Conservation (phyloP, 2,113 vertebrate species). For the Pterocles gutturalis region DNA sequence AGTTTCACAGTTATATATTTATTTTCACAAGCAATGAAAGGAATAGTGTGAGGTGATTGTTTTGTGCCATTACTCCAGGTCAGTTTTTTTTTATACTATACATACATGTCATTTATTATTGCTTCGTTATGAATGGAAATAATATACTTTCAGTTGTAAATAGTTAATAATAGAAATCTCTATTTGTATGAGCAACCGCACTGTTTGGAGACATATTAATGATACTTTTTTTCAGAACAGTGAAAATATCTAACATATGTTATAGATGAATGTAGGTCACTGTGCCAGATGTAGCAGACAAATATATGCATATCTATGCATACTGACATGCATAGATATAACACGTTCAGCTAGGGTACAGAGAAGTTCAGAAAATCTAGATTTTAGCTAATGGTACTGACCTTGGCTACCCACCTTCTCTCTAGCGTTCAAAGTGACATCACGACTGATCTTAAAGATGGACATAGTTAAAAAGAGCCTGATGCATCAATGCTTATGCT, state of each 20-base stretch:
- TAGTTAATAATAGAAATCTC: not conserved
- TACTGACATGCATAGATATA: not conserved
- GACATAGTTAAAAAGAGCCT: not conserved
- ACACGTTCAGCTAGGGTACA: not conserved
- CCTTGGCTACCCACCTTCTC: not conserved
- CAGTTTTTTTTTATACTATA: not conserved
- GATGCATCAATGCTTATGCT: not conserved
- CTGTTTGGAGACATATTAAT: not conserved
- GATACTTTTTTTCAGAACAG: not conserved
- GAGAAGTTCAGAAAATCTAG: not conserved
- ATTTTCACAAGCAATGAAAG: not conserved
- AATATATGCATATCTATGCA: not conserved
- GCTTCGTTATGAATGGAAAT: not conserved
- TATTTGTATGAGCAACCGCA: not conserved
- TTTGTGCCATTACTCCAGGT: not conserved
- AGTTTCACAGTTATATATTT: not conserved
- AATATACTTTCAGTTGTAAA: not conserved
- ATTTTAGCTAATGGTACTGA: not conserved
- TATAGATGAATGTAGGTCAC: not conserved
- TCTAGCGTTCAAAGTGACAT: not conserved
- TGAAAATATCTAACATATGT: not conserved
- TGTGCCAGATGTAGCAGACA: not conserved
- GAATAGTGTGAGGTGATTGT: not conserved
- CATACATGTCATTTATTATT: not conserved
- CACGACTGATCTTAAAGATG: not conserved